Conservation (phyloP, 2,797 vertebrate genomes). For the Tokudaia muenninki region DNA sequence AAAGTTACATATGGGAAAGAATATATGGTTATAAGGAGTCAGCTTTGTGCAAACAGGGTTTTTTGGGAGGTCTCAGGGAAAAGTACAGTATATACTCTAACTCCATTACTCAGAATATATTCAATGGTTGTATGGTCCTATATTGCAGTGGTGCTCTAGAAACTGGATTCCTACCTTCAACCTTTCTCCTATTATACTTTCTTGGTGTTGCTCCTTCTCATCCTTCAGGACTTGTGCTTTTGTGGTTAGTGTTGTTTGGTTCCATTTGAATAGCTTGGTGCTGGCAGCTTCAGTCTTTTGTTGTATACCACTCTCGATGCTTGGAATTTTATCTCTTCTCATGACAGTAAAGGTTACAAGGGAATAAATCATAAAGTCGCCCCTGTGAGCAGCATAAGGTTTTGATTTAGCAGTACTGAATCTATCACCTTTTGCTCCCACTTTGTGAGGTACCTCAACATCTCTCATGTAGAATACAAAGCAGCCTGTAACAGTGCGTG, state of each 20-base stretch:
- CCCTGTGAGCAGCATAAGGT: neutral
- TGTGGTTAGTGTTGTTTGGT: neutral
- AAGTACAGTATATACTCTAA: neutral
- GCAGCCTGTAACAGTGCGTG: too few species aligned
- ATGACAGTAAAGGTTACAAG: constrained; percentile 3
- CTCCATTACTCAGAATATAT: neutral
- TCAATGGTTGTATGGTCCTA: neutral
- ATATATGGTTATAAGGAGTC: neutral
- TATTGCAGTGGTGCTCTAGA: neutral
- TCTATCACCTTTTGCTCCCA: neutral
- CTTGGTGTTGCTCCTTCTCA: neutral
- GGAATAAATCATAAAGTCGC: neutral
- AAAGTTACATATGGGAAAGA: neutral
- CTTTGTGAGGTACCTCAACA: neutral
- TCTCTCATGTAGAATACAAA: neutral
- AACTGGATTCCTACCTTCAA: neutral
- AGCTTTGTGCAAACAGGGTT: neutral
- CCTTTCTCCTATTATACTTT: neutral
- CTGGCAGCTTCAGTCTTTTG: neutral
- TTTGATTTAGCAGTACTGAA: constrained; percentile 14
- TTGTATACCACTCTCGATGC: neutral
- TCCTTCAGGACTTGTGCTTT: neutral
- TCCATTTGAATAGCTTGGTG: neutral
- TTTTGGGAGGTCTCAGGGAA: neutral
- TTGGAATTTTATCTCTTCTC: constrained; percentile 1